Evolutionary conservation across 2,888 invertebrate genomes (phyloP).

Genomic region (Drosophila robusta): DNA sequence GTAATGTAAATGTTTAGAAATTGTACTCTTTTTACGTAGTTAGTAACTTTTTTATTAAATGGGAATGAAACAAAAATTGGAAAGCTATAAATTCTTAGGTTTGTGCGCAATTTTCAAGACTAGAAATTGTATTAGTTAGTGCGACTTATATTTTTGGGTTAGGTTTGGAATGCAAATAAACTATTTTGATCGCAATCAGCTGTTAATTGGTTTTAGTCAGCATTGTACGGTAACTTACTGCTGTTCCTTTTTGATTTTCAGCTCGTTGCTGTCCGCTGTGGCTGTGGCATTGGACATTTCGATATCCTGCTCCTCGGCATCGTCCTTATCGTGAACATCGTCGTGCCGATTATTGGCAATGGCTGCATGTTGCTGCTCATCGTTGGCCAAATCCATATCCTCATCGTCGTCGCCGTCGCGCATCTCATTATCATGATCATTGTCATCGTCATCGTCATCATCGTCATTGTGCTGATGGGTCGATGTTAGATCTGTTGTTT

Average conservation of each 20-base stretch:
- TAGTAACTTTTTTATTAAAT: no score
- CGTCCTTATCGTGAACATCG: slow-evolving; percentile 46
- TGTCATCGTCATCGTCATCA: slow-evolving; percentile 46
- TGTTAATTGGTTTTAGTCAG: no score
- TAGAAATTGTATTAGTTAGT: no score
- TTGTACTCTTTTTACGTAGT: no score
- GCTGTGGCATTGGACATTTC: slow-evolving; percentile 43
- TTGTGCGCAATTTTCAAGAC: no score
- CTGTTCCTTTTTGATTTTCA: slow-evolving; percentile 84
- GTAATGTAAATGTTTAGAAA: no score
- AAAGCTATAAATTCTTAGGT: no score
- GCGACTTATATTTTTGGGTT: no score
- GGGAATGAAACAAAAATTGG: no score
- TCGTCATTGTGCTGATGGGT: slow-evolving; percentile 36
- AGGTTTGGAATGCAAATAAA: no score
- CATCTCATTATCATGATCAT: slow-evolving; percentile 50
- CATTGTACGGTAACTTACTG: slow-evolving; percentile 76
- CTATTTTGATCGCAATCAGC: no score
- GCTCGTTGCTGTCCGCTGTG: slow-evolving; percentile 58
- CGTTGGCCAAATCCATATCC: slow-evolving; percentile 28
- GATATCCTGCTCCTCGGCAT: slow-evolving; percentile 52
- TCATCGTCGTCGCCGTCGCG: slow-evolving; percentile 52
- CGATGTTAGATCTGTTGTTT: slow-evolving; percentile 43
- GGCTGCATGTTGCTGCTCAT: slow-evolving; percentile 25
- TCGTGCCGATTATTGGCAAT: slow-evolving; percentile 38